These are phyloP conservation scores for Timema podura DNA, from an alignment of 2,888 invertebrate genomes.

Conservation along the genomic window DNA sequence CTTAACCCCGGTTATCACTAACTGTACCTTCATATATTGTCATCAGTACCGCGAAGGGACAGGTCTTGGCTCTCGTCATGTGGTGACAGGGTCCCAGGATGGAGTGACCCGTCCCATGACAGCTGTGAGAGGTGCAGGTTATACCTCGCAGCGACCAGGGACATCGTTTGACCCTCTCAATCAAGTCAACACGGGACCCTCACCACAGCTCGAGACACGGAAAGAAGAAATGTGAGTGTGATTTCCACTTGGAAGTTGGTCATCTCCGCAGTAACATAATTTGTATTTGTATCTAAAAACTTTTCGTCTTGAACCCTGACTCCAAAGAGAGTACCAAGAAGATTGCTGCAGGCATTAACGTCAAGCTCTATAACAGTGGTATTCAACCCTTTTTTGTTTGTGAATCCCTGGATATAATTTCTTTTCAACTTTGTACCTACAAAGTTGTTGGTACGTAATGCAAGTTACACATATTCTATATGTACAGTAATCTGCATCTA, in stretches of 20 bases:
- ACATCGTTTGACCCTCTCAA: constrained; percentile 72
- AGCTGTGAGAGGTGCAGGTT: constrained; percentile 94
- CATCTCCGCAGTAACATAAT: neutral
- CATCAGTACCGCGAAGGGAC: constrained; percentile 43
- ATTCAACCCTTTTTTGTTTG: no score
- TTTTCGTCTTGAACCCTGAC: neutral
- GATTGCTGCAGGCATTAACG: no score
- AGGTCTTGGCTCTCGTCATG: constrained; percentile 41
- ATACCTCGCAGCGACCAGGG: constrained; percentile 68
- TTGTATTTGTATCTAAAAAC: neutral
- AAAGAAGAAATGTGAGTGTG: constrained; percentile 69
- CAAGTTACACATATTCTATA: no score
- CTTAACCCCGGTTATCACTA: no score
- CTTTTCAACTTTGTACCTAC: no score
- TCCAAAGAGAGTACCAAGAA: no score
- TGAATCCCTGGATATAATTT: no score
- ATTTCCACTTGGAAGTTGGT: no score
- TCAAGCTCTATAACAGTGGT: no score
- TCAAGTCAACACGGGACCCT: constrained; percentile 54
- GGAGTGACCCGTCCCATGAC: constrained; percentile 78
- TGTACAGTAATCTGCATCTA: no score
- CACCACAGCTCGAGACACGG: constrained; percentile 62
- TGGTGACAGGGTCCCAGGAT: constrained; percentile 40
- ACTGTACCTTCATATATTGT: no score
- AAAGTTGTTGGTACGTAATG: no score